phyloP scores from a whole-genome alignment of 2,113 vertebrate genomes.

The Ginglymostoma cirratum region DNA sequence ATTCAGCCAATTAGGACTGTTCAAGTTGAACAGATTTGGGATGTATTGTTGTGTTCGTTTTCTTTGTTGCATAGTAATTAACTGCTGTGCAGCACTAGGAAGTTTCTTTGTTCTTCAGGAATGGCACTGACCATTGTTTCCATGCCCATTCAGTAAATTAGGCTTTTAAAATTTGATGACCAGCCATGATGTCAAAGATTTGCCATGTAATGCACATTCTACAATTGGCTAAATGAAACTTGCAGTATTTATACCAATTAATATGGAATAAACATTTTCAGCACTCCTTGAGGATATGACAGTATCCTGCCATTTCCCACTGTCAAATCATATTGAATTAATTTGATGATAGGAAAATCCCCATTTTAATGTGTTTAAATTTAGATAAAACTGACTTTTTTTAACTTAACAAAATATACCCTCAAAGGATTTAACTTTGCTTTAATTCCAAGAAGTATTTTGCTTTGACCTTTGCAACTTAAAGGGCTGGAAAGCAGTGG shows the following conservation, averaged over 20 bases:
- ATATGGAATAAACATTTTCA: not conserved
- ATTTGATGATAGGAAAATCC: not conserved
- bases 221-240: not conserved
- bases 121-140: conserved; percentile 13
- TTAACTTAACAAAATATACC: not conserved
- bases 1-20: not conserved
- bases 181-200: not conserved
- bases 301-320: not conserved
- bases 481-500: conserved; percentile 35
- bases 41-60: not conserved
- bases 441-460: not conserved
- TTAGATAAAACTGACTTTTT: not conserved
- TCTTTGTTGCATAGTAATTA: too few species aligned
- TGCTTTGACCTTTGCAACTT: conserved; percentile 22
- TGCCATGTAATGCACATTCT: not conserved
- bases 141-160: not conserved
- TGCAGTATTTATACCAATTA: not conserved
- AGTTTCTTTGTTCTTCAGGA: not conserved
- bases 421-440: not conserved
- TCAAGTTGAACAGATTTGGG: not conserved
- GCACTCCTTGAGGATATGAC: not conserved
- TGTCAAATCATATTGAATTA: not conserved
- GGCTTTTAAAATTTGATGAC: not conserved
- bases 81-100: not conserved
- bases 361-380: conserved; percentile 11